A percentile compares a stretch with the other conserved stretches of the same genome.
These are phyloP conservation scores for Enteromius mattozi DNA, from an alignment of 2,797 vertebrate genomes.

Conservation along the genomic window DNA sequence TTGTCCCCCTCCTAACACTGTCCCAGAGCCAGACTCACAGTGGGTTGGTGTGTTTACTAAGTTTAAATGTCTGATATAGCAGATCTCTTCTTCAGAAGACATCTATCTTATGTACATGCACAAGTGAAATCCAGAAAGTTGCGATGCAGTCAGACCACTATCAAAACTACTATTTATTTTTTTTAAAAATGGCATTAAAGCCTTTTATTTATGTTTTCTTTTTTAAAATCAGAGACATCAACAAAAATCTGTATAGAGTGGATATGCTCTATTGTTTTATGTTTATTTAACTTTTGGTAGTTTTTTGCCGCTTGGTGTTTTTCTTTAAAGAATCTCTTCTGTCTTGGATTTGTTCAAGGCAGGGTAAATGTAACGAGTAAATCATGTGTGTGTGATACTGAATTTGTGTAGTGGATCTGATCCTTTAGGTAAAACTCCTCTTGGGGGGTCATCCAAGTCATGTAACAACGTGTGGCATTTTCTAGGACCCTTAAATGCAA, in stretches of 20 bases:
- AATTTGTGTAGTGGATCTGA: conserved; percentile 36
- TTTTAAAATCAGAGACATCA: not conserved
- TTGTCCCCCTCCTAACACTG: not conserved
- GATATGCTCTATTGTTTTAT: not conserved
- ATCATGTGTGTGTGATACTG: conserved; percentile 2
- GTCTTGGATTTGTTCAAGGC: not conserved
- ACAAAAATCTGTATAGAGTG: not conserved
- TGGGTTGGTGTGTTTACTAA: conserved; percentile 7
- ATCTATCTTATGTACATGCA: not conserved
- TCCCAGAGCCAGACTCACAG: not conserved
- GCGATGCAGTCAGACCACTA: not conserved
- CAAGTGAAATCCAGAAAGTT: conserved; percentile 12
- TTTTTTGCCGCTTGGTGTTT: not conserved
- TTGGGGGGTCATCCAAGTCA: not conserved
- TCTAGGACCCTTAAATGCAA: not conserved
- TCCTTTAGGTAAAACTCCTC: not conserved
- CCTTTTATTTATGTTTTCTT: not conserved
- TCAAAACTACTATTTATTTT: not conserved
- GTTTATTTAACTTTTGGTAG: not conserved
- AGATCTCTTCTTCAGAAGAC: not conserved
- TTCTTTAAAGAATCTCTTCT: not conserved
- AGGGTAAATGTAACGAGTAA: not conserved
- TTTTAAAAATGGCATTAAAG: not conserved
- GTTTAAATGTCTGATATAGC: conserved; percentile 6
- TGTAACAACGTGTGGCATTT: not conserved